phyloP scores from a whole-genome alignment of 2,888 invertebrate species.

The Scaeva pyrastri region DNA sequence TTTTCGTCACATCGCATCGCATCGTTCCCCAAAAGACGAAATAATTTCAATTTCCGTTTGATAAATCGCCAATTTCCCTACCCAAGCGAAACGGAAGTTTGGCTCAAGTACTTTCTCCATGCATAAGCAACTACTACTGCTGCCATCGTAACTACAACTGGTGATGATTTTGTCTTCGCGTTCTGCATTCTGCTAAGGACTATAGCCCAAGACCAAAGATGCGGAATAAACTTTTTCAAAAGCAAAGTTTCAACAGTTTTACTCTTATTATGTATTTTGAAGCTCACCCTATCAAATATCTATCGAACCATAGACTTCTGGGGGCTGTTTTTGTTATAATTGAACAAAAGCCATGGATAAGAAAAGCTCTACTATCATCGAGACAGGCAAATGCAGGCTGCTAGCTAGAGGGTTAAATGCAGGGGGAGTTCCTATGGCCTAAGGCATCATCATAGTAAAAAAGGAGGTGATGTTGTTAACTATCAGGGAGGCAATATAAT shows the following conservation, averaged over 20 bases:
- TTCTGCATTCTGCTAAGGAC: conserved; percentile 29
- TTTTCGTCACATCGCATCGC: neutral
- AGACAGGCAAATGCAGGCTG: neutral
- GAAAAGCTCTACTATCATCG: neutral
- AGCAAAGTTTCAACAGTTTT: conserved; percentile 64
- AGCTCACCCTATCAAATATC: conserved; percentile 63
- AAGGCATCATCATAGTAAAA: neutral
- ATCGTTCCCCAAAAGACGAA: conserved; percentile 43
- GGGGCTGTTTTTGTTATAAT: conserved; percentile 69
- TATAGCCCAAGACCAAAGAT: conserved; percentile 66
- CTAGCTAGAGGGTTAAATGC: neutral
- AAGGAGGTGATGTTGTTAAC: conserved; percentile 43
- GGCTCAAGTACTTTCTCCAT: conserved; percentile 60
- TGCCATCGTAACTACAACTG: neutral
- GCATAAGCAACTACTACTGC: conserved; percentile 58
- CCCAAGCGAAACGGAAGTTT: conserved; percentile 66
- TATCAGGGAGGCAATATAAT: conserved; percentile 41
- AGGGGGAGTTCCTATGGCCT: neutral
- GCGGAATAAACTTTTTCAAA: conserved; percentile 65
- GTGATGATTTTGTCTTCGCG: conserved; percentile 30
- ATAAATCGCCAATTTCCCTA: conserved; percentile 73
- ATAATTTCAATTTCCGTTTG: conserved; percentile 74
- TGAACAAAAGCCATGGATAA: conserved; percentile 53
- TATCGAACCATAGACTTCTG: conserved; percentile 45
- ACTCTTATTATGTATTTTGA: conserved; percentile 40